Base-by-base conservation (phyloP, 1,140 invertebrate genomes). In the Ditylenchus dipsaci region DNA sequence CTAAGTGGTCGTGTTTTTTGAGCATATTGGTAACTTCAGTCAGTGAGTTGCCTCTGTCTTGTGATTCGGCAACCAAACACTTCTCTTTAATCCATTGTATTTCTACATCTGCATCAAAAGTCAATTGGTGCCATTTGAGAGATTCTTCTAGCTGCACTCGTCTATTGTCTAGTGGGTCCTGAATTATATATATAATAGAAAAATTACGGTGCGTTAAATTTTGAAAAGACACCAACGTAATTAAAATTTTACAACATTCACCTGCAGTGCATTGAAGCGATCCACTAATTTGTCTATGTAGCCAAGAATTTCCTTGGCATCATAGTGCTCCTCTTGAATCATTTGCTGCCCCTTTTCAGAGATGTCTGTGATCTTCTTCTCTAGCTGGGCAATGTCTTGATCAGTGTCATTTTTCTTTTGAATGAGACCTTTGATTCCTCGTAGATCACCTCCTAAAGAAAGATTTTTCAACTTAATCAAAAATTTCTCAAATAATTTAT, bases 71-170 rank as follows among this genome's bases (percentile, higher is more conserved):
- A 3, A 90, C 87, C 1, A 90, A 89, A 63, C 90, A 81, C 73
- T 93, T 90, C 83, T 97, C 95, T 42, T 89, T 21, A 47, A 97
- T 93, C 94, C 94, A 98, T 81, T 94, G 91, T 76, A 95, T 86
- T 84, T 97, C 93, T 0, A 89, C 89, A 67, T 95, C 91, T 42
- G 95, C 86, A 83, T 96, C 92, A 82, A 95, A 95, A 27, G 89
- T 89, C 84, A 96, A 95, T 83, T 96, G 93, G 82, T 96, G 92
- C 79, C 91, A 90, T 68, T 90, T 88, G 5, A 91, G 79, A 38
- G 91, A 91, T 82, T 93, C 91, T 80, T 95, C 91, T 1, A 97
- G 84, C 15, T 89, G 89, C 29, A 88, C 88, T n/a, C 90, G 87
- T 38, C 93, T 86, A 43, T 85, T 84, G 21, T 78, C 82, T 38